phyloP scores from a whole-genome alignment of 2,888 invertebrate species.

The Argyresthia albistria region DNA sequence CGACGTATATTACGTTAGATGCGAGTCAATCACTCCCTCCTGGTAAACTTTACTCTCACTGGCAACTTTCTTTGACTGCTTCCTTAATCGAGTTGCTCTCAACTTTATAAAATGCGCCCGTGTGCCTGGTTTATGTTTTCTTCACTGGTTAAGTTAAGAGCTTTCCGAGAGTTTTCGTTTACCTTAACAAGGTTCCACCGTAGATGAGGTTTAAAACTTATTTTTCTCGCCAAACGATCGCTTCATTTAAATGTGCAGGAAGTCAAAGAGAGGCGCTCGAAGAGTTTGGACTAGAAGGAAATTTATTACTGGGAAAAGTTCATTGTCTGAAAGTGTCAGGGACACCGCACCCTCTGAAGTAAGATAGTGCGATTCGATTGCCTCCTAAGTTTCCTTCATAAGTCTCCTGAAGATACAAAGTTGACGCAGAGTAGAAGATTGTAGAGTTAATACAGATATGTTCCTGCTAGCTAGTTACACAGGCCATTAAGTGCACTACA shows the following conservation, averaged over 20 bases:
- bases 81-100: conserved; percentile 56
- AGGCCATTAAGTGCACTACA: neutral
- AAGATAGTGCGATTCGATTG: neutral
- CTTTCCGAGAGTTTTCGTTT: conserved; percentile 50
- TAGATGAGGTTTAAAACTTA: conserved; percentile 20
- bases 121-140: conserved; percentile 57
- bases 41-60: conserved; percentile 25
- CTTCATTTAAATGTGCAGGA: conserved; percentile 11
- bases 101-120: conserved; percentile 60
- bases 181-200: conserved; percentile 38
- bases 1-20: conserved; percentile 11
- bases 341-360: neutral
- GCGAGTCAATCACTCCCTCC: conserved; percentile 40
- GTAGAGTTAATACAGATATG: no score
- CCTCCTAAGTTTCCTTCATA: no score
- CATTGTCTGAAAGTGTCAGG: neutral
- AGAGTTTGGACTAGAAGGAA: conserved; percentile 1
- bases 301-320: neutral
- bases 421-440: no score
- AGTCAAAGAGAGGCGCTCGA: conserved; percentile 2
- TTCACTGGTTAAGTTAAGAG: conserved; percentile 53
- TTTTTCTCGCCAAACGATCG: conserved; percentile 10
- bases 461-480: no score
- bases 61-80: conserved; percentile 48
- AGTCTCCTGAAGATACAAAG: no score